phyloP scores from a whole-genome alignment of 1,140 invertebrate genomes.

The Drosophila elegans region DNA sequence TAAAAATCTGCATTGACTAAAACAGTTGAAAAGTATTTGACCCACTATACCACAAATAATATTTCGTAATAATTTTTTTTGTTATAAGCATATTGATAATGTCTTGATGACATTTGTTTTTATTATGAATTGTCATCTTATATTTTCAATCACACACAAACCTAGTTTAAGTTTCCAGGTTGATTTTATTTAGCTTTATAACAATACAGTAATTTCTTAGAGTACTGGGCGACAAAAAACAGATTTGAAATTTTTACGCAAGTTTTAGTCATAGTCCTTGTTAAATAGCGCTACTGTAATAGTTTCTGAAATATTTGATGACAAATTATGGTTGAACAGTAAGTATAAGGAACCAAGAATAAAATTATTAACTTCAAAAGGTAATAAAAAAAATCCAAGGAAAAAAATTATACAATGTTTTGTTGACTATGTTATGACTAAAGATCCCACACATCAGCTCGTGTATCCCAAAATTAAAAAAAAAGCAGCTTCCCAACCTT shows the following conservation, averaged over 20 bases:
- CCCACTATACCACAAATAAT: not conserved
- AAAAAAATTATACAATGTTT: conserved; percentile 1
- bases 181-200: conserved; percentile 13
- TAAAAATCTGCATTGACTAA: not conserved
- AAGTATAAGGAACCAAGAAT: not conserved
- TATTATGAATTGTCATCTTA: conserved; percentile 12
- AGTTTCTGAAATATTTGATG: not conserved
- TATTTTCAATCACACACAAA: conserved; percentile 10
- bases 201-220: conserved; percentile 15
- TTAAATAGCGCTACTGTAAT: not conserved
- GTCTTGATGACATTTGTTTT: not conserved
- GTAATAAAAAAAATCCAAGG: not conserved
- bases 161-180: conserved; percentile 11
- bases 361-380: not conserved
- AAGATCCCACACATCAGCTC: conserved; percentile 2
- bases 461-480: conserved; percentile 2
- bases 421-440: conserved; percentile 15
- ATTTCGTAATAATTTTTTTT: not conserved
- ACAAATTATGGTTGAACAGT: conserved; percentile 1
- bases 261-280: conserved; percentile 6
- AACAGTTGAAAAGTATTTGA: not conserved
- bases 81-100: conserved; percentile 3
- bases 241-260: conserved; percentile 2
- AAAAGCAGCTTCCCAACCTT: conserved; percentile 1
- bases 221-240: conserved; percentile 13